These are phyloP conservation scores for Leucoma salicis DNA, from an alignment of 2,888 invertebrate species.

Conservation along the genomic window DNA sequence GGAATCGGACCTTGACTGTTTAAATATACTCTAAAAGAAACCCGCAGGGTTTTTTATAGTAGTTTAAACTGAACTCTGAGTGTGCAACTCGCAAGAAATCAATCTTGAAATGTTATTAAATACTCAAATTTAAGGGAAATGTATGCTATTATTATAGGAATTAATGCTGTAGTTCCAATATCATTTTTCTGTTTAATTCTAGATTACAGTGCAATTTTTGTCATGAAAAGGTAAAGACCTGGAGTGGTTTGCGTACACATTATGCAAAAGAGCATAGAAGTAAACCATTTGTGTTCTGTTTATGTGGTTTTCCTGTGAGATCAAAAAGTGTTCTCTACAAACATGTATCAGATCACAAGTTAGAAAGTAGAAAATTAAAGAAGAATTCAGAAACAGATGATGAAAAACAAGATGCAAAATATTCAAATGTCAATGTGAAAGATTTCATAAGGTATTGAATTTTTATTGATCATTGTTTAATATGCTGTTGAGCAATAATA, in stretches of 20 bases:
- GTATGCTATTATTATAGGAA: too few species aligned
- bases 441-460: slow-evolving; percentile 61
- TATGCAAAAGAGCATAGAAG: slow-evolving; percentile 55
- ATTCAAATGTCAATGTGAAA: slow-evolving; percentile 57
- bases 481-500: too few species aligned
- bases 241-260: slow-evolving; percentile 56
- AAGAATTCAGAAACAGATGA: slow-evolving; percentile 40
- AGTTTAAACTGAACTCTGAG: too few species aligned
- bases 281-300: slow-evolving; percentile 57
- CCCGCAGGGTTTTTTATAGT: too few species aligned
- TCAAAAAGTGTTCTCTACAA: slow-evolving; percentile 70
- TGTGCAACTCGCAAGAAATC: too few species aligned
- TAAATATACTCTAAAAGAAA: too few species aligned
- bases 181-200: not conserved
- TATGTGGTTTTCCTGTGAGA: slow-evolving; percentile 64
- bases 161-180: too few species aligned
- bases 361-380: slow-evolving; percentile 53
- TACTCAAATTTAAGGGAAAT: too few species aligned
- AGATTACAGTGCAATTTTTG: slow-evolving; percentile 64
- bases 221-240: slow-evolving; percentile 54
- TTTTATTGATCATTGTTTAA: too few species aligned
- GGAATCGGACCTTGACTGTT: too few species aligned
- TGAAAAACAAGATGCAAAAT: slow-evolving; percentile 47
- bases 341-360: slow-evolving; percentile 66
- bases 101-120: too few species aligned